Conservation (phyloP, 2,113 vertebrate species). For the Clinocottus analis region DNA sequence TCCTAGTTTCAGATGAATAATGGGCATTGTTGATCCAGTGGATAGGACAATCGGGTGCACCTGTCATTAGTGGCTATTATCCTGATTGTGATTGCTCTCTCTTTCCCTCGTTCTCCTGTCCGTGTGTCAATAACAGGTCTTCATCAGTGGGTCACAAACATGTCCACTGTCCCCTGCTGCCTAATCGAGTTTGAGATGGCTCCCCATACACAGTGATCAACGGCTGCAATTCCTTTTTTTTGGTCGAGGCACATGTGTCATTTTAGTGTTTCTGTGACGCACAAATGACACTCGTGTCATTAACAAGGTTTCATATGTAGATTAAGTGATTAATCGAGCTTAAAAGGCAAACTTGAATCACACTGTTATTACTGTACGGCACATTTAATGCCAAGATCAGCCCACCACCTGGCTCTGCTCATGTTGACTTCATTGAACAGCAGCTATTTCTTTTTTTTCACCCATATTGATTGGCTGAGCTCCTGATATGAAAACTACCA, state of each 20-base stretch:
- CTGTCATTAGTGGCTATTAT: slow-evolving; percentile 57
- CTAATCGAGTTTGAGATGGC: slow-evolving; percentile 62
- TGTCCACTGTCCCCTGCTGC: slow-evolving; percentile 53
- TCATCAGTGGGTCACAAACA: slow-evolving; percentile 60
- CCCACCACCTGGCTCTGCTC: slow-evolving; percentile 28
- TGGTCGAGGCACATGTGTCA: slow-evolving; percentile 12
- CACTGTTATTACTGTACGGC: slow-evolving; percentile 8
- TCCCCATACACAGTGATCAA: too few species aligned
- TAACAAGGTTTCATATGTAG: background rate
- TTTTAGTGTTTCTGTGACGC: slow-evolving; percentile 25
- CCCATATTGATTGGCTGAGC: slow-evolving; percentile 31
- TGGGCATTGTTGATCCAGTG: slow-evolving; percentile 60
- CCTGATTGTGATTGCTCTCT: slow-evolving; percentile 44
- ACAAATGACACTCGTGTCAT: background rate
- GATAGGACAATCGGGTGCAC: slow-evolving; percentile 51
- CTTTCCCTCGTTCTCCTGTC: slow-evolving; percentile 17
- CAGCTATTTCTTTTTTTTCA: slow-evolving; percentile 59
- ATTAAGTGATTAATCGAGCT: slow-evolving; percentile 22
- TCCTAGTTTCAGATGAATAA: slow-evolving; percentile 63
- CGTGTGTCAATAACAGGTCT: slow-evolving; percentile 67
- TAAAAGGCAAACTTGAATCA: slow-evolving; percentile 23
- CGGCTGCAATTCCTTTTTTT: too few species aligned
- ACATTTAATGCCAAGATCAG: slow-evolving; percentile 24
- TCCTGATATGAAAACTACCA: slow-evolving; percentile 17
- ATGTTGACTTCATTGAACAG: slow-evolving; percentile 49